Evolutionary conservation across 2,797 vertebrate species (phyloP).

Genomic region (Steatocranus sp.): DNA sequence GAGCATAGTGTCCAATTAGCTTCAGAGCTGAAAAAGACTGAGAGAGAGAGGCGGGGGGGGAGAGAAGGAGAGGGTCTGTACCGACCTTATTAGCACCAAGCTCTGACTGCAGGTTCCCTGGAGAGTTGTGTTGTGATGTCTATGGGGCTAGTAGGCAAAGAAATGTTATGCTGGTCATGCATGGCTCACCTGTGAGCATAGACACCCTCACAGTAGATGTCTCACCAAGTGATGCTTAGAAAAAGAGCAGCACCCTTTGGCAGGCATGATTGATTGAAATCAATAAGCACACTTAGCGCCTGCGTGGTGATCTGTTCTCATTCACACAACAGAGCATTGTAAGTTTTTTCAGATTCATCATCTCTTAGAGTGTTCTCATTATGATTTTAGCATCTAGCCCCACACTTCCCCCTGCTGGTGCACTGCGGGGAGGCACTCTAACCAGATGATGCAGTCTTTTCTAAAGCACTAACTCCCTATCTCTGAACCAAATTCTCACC

Average conservation of each 20-base stretch:
- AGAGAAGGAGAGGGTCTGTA: not conserved
- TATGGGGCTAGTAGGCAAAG: not conserved
- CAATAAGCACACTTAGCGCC: not conserved
- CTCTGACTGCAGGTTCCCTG: not conserved
- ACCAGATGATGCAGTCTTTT: not conserved
- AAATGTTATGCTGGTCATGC: not conserved
- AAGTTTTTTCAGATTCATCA: not conserved
- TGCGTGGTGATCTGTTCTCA: not conserved
- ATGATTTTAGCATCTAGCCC: not conserved
- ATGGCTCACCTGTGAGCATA: not conserved
- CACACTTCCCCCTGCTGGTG: slow-evolving; percentile 41
- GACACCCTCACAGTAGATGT: not conserved
- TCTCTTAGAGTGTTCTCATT: not conserved
- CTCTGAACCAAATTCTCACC: not conserved
- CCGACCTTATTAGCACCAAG: slow-evolving; percentile 10
- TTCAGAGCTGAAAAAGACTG: not conserved
- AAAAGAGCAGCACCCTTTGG: not conserved
- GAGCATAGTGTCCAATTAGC: slow-evolving; percentile 32
- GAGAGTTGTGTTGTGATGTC: not conserved
- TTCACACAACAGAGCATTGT: not conserved
- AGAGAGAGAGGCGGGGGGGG: accelerated
- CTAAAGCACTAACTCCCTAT: not conserved
- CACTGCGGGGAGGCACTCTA: not conserved
- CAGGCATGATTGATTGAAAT: not conserved
- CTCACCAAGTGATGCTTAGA: not conserved